phyloP scores from a whole-genome alignment of 2,888 invertebrate genomes.

The Netelia melanura region DNA sequence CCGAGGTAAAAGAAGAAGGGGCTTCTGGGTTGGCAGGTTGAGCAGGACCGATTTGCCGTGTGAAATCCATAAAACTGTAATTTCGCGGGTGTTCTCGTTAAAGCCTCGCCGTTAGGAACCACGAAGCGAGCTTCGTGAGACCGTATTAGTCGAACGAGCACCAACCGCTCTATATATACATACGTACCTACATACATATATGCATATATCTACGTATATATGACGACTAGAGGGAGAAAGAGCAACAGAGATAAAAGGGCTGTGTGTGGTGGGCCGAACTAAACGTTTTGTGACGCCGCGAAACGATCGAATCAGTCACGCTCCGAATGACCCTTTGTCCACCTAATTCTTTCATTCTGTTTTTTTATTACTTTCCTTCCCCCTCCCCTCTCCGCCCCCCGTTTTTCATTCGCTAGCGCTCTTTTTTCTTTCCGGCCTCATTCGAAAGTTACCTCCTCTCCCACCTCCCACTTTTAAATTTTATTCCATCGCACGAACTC shows the following conservation, averaged over 20 bases:
- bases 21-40: constrained; percentile 42
- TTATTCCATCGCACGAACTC: too few species aligned
- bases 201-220: neutral
- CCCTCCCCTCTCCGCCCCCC: neutral
- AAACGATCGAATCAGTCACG: constrained; percentile 74
- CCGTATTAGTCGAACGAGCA: constrained; percentile 38
- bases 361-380: constrained; percentile 40
- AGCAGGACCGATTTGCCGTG: constrained; percentile 56
- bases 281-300: constrained; percentile 68
- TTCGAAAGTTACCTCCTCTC: neutral
- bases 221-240: neutral
- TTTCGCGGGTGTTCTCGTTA: constrained; percentile 64
- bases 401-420: constrained; percentile 10
- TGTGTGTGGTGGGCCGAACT: constrained; percentile 36
- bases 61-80: constrained; percentile 68
- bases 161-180: neutral
- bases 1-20: constrained; percentile 9
- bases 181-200: constrained; percentile 3
- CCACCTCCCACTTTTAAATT: too few species aligned
- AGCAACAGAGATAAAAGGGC: constrained; percentile 18
- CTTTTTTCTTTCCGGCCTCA: neutral
- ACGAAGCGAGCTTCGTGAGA: constrained; percentile 42
- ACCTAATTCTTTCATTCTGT: constrained; percentile 65
- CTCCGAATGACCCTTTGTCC: constrained; percentile 69
- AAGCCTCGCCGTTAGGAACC: constrained; percentile 44